Conservation (phyloP, 2,113 vertebrate genomes). For the Todiramphus chloris region DNA sequence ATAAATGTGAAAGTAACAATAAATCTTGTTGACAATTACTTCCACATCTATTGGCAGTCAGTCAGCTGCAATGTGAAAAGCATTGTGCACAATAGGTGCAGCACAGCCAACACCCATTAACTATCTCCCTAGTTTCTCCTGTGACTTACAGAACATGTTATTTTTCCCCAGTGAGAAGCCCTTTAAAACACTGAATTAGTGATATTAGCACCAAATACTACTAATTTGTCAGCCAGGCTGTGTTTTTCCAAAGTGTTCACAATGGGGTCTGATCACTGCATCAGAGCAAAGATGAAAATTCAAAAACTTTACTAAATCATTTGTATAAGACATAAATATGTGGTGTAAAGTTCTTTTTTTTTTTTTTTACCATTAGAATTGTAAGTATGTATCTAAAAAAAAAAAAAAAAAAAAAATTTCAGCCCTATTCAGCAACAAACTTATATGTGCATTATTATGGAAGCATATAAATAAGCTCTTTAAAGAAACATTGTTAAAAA, state of each 20-base stretch:
- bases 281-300: slow-evolving; percentile 64
- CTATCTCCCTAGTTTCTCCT: slow-evolving; percentile 78
- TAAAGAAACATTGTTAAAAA: neutral
- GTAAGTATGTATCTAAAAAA: neutral
- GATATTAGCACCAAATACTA: slow-evolving; percentile 78
- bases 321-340: slow-evolving; percentile 24
- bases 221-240: slow-evolving; percentile 73
- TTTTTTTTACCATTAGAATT: neutral
- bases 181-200: slow-evolving; percentile 78
- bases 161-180: slow-evolving; percentile 75
- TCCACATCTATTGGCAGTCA: slow-evolving; percentile 75
- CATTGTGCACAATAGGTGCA: slow-evolving; percentile 42
- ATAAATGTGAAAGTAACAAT: slow-evolving; percentile 76
- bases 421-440: neutral
- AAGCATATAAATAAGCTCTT: neutral
- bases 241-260: slow-evolving; percentile 69
- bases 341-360: neutral
- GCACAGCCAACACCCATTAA: slow-evolving; percentile 75
- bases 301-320: slow-evolving; percentile 57
- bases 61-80: slow-evolving; percentile 71
- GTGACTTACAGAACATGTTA: slow-evolving; percentile 74
- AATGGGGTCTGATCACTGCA: slow-evolving; percentile 63
- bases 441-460: neutral
- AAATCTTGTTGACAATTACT: slow-evolving; percentile 78
- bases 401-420: neutral